These are phyloP conservation scores for Scotopteryx bipunctaria DNA, from an alignment of 2,888 invertebrate species.

Conservation along the genomic window DNA sequence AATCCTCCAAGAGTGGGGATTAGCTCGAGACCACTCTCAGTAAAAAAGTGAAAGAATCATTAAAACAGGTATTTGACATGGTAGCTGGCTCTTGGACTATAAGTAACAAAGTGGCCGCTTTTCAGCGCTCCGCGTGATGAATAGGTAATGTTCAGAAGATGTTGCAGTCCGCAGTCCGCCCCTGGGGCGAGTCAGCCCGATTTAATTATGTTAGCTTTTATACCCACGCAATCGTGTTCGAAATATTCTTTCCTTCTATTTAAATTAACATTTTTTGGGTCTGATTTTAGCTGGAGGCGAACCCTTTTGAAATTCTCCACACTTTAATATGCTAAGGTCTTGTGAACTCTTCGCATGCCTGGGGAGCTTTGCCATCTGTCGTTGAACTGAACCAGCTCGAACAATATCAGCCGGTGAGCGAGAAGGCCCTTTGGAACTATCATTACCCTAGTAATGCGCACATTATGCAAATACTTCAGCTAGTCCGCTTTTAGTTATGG, in stretches of 20 bases:
- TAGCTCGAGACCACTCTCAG: too few species aligned
- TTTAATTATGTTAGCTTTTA: slow-evolving; percentile 58
- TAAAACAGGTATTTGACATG: too few species aligned
- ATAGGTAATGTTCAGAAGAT: slow-evolving; percentile 63
- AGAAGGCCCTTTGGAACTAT: slow-evolving; percentile 39
- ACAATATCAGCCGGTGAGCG: slow-evolving; percentile 28
- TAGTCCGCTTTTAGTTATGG: slow-evolving; percentile 32
- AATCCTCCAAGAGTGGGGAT: too few species aligned
- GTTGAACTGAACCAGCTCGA: slow-evolving; percentile 27
- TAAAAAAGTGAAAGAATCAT: too few species aligned
- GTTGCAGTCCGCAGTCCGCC: slow-evolving; percentile 42
- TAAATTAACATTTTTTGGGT: slow-evolving; percentile 32
- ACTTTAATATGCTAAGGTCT: slow-evolving; percentile 17
- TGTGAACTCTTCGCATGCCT: slow-evolving; percentile 16
- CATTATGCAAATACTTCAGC: slow-evolving; percentile 49
- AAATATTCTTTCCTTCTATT: slow-evolving; percentile 39
- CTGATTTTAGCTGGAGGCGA: slow-evolving; percentile 31
- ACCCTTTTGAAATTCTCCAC: slow-evolving; percentile 17
- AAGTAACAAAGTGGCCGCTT: slow-evolving; percentile 61
- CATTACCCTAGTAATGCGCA: slow-evolving; percentile 43
- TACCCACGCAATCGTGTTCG: slow-evolving; percentile 44
- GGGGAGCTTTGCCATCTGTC: slow-evolving; percentile 26
- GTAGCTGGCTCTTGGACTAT: slow-evolving; percentile 12
- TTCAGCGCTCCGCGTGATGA: slow-evolving; percentile 63
- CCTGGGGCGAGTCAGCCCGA: slow-evolving; percentile 51